Base-by-base conservation (phyloP, 1,140 invertebrate species). In the Mycetomoellerius zeteki region DNA sequence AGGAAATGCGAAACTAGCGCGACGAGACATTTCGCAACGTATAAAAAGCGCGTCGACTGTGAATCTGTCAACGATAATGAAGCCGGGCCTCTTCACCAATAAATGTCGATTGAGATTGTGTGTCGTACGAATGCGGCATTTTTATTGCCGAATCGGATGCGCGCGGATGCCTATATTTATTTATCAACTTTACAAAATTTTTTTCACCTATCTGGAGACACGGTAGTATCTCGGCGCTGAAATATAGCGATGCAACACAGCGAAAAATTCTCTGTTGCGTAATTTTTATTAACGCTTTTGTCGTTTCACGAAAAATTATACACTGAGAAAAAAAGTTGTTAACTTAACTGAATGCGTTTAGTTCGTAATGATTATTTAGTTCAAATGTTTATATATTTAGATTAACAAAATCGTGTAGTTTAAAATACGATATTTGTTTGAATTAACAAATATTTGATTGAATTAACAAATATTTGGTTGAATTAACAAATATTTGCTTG, bases 151-250 rank as follows among this genome's bases (percentile, higher is more conserved):
- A 69, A 69, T 69, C 33, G 21, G 19, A 54, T 19, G 52, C 14
- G 43, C 7, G 12, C 14, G 71, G 19, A 88, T 88, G 52, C 67
- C 37, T 81, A 47, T n/a, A 60, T 43, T 82, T 72, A 58, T 82
- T 58, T 33, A 43, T 16, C n/a, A 33, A 69, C 21, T 54, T 50
- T 21, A 30, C 12, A 24, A 82, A 60, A 60, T 73, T 47, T 47
- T 21, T 47, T 0, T 72, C 21, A 30, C 1, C 0, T 2, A 19
- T 54, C n/a, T n/a, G 6, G n/a, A n/a, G n/a, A n/a, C n/a, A n/a
- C n/a, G n/a, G n/a, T n/a, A n/a, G n/a, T n/a, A n/a, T n/a, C n/a
- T n/a, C n/a, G n/a, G n/a, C n/a, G n/a, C 30, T 30, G 5, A 47
- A 73, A 47, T 47, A 30, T 72, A 10, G 10, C 14, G 16, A n/a